Base-by-base conservation (phyloP, 2,797 vertebrate genomes). In the Choloepus didactylus region DNA sequence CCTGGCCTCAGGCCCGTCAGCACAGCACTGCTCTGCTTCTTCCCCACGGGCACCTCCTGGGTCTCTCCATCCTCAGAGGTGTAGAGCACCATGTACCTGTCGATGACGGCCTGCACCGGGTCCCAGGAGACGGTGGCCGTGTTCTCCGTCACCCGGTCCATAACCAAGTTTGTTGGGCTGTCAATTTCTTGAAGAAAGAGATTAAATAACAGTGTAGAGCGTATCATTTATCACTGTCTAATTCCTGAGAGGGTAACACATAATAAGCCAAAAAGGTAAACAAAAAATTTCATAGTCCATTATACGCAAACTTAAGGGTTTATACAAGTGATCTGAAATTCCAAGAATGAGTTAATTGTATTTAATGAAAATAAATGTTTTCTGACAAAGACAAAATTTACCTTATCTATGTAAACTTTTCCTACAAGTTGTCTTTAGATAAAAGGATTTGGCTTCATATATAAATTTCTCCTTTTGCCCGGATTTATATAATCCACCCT, bases 31-130 rank as follows among this genome's bases (percentile, higher is more conserved):
- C 83, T 97, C 87, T 96, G 98, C 38, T 98, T 98, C 89, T 98
- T 94, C 75, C 97, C 97, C 21, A 99, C 29, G 15, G 95, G 86
- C 59, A 98, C 90, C 62, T 98, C 98, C 81, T 79, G 97, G 83
- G 97, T 97, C 44, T 96, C 96, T 75, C 98, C 98, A 79, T 98
- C 97, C 67, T 96, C 92, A 25, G 98, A 98, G 77, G 46, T 98
- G 97, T 98, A 98, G 94, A 96, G 98, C n/a, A 99, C 91, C 86
- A 98, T 89, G 93, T 98, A 99, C 77, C 98, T 97, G 38, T 98
- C 98, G 79, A 98, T 97, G 31, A 98, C 97, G 19, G 98, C 98
- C 91, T 92, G 97, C 80, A 97, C 97, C 10, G 91, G 96, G 90
- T 98, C 96, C 98, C 98, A 99, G 9, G 98, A 98, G 80, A 98